Percentiles rank a stretch among this genome's conserved stretches.
Conservation (phyloP, 2,113 vertebrate species). For the Sturnira hondurensis region DNA sequence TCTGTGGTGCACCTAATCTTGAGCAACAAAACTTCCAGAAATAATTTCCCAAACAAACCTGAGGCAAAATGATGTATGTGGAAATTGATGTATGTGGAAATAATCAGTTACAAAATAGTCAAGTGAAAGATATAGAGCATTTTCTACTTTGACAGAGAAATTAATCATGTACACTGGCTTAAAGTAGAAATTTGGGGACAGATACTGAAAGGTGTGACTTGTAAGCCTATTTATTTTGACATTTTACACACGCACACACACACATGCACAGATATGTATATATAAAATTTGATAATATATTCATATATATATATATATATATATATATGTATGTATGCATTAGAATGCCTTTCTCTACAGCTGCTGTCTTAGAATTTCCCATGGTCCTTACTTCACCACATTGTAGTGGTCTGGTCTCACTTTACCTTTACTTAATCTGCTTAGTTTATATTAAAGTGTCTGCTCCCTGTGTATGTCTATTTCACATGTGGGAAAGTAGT, state of each 20-base stretch:
- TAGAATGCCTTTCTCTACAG: background rate
- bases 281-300: too few relatives aligned
- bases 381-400: background rate
- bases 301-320: too few relatives aligned
- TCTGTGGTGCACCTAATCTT: background rate
- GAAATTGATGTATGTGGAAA: background rate
- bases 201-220: background rate
- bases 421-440: background rate
- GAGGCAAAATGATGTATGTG: background rate
- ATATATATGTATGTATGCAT: too few relatives aligned
- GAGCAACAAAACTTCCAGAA: background rate
- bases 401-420: fast-evolving
- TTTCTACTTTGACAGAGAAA: background rate
- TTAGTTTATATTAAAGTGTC: background rate
- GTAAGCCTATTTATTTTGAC: background rate
- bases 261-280: too few relatives aligned
- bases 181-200: background rate
- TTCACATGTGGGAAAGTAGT: background rate
- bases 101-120: background rate
- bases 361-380: background rate
- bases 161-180: background rate
- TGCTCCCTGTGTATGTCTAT: background rate
- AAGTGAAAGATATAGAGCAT: background rate
- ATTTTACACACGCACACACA: background rate
- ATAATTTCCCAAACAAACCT: background rate